phyloP scores from a whole-genome alignment of 2,113 vertebrate genomes.

The Podarcis muralis region DNA sequence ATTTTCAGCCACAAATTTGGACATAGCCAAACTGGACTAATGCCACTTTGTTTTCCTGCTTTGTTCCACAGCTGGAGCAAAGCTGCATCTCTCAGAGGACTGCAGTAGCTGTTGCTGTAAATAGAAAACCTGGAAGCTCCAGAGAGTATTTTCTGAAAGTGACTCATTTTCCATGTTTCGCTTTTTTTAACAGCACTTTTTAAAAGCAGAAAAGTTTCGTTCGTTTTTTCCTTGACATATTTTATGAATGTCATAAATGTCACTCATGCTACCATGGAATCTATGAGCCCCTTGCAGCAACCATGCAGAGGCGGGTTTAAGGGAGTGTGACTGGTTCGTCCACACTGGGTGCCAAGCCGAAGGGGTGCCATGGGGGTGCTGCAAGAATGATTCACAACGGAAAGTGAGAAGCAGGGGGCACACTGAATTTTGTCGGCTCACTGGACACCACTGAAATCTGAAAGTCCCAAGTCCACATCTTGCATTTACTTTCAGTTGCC shows the following conservation, averaged over 20 bases:
- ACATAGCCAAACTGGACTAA: background rate
- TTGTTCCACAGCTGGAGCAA: background rate
- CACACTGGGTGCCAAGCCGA: too few relatives aligned
- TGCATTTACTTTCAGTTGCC: background rate
- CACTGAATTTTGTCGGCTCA: too few relatives aligned
- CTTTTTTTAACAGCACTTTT: background rate
- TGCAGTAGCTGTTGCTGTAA: background rate
- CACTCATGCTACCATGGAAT: background rate
- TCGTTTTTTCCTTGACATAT: background rate
- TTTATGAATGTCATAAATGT: background rate
- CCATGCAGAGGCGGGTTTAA: too few relatives aligned
- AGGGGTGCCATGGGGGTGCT: too few relatives aligned
- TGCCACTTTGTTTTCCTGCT: background rate
- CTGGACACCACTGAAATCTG: too few relatives aligned
- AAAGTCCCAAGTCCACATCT: too few relatives aligned
- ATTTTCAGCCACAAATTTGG: too few relatives aligned
- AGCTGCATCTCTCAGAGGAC: background rate
- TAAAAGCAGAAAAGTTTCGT: background rate
- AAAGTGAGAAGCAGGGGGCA: too few relatives aligned
- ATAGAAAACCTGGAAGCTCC: background rate
- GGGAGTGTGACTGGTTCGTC: too few relatives aligned
- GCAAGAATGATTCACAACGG: too few relatives aligned
- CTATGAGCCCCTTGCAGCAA: background rate
- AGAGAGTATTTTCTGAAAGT: background rate
- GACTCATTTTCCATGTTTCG: constrained; percentile 8